phyloP scores from a whole-genome alignment of 2,797 vertebrate species.

The Clarias platycephalus region DNA sequence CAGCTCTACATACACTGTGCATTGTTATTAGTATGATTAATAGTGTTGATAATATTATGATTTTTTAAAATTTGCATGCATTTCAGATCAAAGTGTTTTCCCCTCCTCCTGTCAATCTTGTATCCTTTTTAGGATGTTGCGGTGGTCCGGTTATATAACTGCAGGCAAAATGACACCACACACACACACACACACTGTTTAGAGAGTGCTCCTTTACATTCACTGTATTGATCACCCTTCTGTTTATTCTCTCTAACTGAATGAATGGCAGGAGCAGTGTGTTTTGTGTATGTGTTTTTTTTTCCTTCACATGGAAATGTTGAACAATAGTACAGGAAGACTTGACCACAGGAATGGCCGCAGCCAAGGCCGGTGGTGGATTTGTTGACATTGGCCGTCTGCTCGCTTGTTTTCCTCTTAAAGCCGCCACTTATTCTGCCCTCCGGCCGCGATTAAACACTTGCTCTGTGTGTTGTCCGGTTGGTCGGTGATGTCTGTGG shows the following conservation, averaged over 20 bases:
- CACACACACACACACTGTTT: neutral
- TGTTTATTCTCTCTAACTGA: conserved; percentile 20
- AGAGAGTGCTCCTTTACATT: neutral
- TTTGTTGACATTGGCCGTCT: conserved; percentile 71
- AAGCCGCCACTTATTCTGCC: conserved; percentile 11
- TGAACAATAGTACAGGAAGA: conserved; percentile 47
- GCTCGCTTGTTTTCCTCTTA: conserved; percentile 27
- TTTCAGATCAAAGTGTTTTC: neutral
- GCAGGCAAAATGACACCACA: conserved; percentile 24
- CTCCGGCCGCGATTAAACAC: neutral
- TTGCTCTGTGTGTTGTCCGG: neutral
- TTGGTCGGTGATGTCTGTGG: too few relatives aligned
- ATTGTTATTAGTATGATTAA: neutral
- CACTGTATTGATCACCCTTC: conserved; percentile 4
- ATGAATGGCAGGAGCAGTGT: conserved; percentile 9
- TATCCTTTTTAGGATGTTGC: conserved; percentile 38
- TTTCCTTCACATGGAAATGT: conserved; percentile 14
- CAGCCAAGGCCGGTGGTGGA: conserved; percentile 73
- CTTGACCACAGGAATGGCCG: conserved; percentile 47
- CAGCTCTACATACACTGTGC: too few relatives aligned
- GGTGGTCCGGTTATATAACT: conserved; percentile 45
- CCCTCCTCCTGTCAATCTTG: conserved; percentile 33
- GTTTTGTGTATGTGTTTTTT: neutral
- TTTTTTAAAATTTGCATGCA: neutral
- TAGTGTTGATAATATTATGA: neutral